phyloP scores from a whole-genome alignment of 2,888 invertebrate genomes.

The Chromoteleia sp. region DNA sequence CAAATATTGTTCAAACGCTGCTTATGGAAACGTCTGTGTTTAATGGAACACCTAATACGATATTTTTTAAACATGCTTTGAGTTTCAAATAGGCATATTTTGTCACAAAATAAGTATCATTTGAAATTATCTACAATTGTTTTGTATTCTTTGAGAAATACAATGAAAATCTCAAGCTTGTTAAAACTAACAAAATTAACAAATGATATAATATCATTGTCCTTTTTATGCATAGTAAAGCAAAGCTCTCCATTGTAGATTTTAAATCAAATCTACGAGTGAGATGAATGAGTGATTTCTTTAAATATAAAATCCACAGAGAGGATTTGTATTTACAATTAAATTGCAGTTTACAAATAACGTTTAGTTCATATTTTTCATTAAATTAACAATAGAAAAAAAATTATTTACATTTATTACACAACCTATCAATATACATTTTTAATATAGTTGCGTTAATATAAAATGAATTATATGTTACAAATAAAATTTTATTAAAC shows the following conservation, averaged over 20 bases:
- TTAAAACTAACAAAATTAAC: too few relatives aligned
- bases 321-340: too few relatives aligned
- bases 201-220: neutral
- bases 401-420: too few relatives aligned
- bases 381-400: too few relatives aligned
- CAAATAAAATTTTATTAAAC: too few relatives aligned
- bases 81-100: neutral
- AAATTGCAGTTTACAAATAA: too few relatives aligned
- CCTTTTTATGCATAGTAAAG: neutral
- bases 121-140: neutral
- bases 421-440: too few relatives aligned
- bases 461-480: too few relatives aligned
- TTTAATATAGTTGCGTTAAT: too few relatives aligned
- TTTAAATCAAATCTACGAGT: neutral
- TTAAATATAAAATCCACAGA: neutral
- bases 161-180: neutral
- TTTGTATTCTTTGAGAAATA: neutral
- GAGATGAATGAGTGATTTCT: neutral
- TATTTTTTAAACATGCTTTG: conserved; percentile 6
- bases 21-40: conserved; percentile 16
- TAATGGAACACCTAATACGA: conserved; percentile 11
- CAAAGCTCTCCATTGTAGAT: neutral
- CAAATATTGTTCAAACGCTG: conserved; percentile 52
- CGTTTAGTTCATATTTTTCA: too few relatives aligned
- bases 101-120: neutral